Evolutionary conservation across 2,113 vertebrate species (phyloP).

Genomic region (Setophaga coronata): DNA sequence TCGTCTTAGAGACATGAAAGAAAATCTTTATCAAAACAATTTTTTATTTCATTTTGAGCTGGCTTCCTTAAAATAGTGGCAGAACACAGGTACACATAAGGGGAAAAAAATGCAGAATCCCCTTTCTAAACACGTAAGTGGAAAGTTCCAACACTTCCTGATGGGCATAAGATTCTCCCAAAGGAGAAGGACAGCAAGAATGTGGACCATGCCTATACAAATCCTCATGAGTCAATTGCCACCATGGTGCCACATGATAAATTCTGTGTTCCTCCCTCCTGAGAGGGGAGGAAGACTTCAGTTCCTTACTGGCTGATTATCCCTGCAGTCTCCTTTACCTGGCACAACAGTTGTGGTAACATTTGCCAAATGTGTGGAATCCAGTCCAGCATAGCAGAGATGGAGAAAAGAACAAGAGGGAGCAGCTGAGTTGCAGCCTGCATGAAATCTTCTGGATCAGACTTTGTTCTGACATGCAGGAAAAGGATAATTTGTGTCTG

Average conservation of each 20-base stretch:
- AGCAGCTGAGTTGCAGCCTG: background rate
- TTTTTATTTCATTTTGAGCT: background rate
- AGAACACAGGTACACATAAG: background rate
- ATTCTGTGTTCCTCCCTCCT: background rate
- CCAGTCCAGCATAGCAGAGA: background rate
- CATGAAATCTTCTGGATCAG: background rate
- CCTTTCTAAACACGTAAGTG: fast-evolving
- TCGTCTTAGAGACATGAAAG: background rate
- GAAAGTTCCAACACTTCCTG: background rate
- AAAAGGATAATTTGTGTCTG: background rate
- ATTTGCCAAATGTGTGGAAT: background rate
- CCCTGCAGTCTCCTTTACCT: background rate
- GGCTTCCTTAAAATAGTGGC: background rate
- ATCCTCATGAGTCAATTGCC: background rate
- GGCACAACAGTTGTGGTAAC: background rate
- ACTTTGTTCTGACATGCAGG: fast-evolving
- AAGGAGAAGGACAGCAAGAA: background rate
- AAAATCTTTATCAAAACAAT: background rate
- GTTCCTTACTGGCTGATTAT: background rate
- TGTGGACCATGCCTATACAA: background rate
- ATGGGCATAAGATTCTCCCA: background rate
- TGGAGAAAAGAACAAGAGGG: background rate
- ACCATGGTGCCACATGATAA: background rate
- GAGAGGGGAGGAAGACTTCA: background rate
- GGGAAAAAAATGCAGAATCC: background rate